Evolutionary conservation across 2,113 vertebrate species (phyloP).

Genomic region (Bettongia penicillata): DNA sequence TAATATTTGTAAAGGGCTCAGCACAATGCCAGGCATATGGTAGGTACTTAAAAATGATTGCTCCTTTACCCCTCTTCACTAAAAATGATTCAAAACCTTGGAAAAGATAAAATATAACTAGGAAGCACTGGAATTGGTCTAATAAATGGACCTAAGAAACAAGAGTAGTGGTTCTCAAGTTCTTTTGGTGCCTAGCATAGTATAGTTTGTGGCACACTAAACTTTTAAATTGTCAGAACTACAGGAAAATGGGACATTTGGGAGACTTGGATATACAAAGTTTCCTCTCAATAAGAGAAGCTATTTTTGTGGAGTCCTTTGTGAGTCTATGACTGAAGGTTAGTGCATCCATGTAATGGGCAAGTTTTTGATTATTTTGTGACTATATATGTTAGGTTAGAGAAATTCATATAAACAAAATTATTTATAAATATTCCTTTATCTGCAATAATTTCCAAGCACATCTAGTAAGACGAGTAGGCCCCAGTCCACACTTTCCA

Average conservation of each 20-base stretch:
- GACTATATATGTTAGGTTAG: not conserved
- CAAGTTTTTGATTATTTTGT: not conserved
- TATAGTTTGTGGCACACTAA: not conserved
- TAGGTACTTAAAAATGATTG: not conserved
- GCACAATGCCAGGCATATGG: not conserved
- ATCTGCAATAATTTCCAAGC: not conserved
- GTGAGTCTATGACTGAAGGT: not conserved
- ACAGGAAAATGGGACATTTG: not conserved
- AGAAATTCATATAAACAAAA: not conserved
- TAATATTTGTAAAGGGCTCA: not conserved
- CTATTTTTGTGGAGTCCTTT: not conserved
- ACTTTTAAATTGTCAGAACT: not conserved
- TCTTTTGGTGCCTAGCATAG: not conserved
- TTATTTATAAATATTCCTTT: not conserved
- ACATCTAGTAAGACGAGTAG: not conserved
- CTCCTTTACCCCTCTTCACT: not conserved
- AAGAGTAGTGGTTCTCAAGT: not conserved
- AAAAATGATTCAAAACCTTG: not conserved
- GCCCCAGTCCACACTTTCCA: not conserved
- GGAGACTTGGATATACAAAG: not conserved
- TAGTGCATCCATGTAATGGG: not conserved
- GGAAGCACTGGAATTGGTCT: not conserved
- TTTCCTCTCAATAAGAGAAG: not conserved
- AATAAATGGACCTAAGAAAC: not conserved
- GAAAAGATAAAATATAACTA: not conserved